These are phyloP conservation scores for Salminus brasiliensis DNA, from an alignment of 2,113 vertebrate species.

Conservation along the genomic window DNA sequence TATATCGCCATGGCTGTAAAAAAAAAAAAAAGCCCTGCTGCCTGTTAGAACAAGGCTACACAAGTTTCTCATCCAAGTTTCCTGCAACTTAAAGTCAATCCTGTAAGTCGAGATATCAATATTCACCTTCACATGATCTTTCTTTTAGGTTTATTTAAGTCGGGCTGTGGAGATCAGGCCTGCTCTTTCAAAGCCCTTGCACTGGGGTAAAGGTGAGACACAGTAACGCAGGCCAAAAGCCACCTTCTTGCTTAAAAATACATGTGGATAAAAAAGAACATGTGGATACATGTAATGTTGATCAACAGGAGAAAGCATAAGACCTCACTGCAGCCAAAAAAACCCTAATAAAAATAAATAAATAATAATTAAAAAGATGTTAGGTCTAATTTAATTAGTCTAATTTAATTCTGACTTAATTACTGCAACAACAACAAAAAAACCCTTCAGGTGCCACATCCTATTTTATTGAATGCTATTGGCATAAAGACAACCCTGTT, in stretches of 20 bases:
- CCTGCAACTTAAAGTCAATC: no score
- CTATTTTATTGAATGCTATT: neutral
- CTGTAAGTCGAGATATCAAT: neutral
- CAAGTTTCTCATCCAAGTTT: no score
- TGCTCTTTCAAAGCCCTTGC: neutral
- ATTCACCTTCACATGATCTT: neutral
- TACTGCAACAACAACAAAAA: no score
- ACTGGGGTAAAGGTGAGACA: neutral
- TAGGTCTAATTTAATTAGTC: no score
- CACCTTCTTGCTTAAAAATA: neutral
- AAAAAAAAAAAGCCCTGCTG: no score
- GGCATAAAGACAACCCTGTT: neutral
- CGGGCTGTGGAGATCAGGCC: neutral
- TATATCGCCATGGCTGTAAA: no score
- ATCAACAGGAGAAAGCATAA: neutral
- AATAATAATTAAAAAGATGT: no score
- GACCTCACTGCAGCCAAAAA: no score
- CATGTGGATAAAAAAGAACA: neutral
- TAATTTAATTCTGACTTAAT: no score
- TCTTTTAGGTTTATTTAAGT: neutral
- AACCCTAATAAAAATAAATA: no score
- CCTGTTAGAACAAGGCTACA: no score
- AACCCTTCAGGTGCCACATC: no score
- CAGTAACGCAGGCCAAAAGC: neutral
- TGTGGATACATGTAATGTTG: neutral